These are phyloP conservation scores for Sinocyclocheilus maitianheensis DNA, from an alignment of 2,113 vertebrate genomes.

Conservation along the genomic window DNA sequence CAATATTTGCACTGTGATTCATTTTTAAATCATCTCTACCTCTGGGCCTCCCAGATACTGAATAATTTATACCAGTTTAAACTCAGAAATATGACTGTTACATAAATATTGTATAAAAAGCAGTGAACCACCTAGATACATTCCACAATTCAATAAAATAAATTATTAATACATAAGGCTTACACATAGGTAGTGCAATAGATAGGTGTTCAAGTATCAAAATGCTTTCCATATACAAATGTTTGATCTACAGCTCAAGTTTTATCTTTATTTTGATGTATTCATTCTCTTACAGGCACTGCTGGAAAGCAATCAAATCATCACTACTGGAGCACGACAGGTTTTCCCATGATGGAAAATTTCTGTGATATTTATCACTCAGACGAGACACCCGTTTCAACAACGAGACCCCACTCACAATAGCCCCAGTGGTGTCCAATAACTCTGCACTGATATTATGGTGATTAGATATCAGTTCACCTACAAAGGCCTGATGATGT, in stretches of 20 bases:
- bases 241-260: background rate
- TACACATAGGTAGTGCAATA: background rate
- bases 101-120: background rate
- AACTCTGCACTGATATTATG: slow-evolving; percentile 71
- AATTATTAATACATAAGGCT: background rate
- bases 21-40: background rate
- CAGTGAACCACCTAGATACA: background rate
- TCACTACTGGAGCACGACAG: background rate
- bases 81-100: background rate
- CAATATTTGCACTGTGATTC: slow-evolving; percentile 10
- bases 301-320: slow-evolving; percentile 10
- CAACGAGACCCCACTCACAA: slow-evolving; percentile 68
- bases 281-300: background rate
- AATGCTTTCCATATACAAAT: background rate
- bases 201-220: background rate
- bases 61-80: background rate
- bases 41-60: background rate
- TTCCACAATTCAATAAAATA: background rate
- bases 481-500: slow-evolving; percentile 75
- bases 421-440: slow-evolving; percentile 68
- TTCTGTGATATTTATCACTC: slow-evolving; percentile 41
- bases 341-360: slow-evolving; percentile 48
- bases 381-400: slow-evolving; percentile 43
- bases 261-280: background rate
- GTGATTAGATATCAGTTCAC: slow-evolving; percentile 72